Evolutionary conservation across 2,113 vertebrate genomes (phyloP), one percentile per base, ranked within the genome.

Genomic region (Galbula dea): DNA sequence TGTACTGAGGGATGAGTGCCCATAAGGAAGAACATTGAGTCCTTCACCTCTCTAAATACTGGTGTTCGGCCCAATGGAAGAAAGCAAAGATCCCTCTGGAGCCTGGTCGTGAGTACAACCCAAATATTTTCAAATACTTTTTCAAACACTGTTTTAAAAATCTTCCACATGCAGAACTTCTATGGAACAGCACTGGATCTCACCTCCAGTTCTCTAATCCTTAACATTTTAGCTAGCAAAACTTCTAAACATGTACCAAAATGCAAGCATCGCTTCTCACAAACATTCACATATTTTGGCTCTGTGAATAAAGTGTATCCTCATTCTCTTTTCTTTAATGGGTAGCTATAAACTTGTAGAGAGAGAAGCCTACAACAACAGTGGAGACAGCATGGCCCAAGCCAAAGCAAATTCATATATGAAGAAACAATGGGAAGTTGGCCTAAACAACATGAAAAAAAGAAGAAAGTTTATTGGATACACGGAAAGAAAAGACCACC

Each of bases 201-300:
- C 46, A 37, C 65, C 30, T 77, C 52, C 48, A 83, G 48, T 63
- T 77, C 65, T 83, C 27, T 84, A 83, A 81, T 58, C 65, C 52
- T 80, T 66, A 86, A 43, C 20, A 26, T 72, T 92, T 29, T 88
- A 63, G 45, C 71, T 37, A 86, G 65, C 15, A 62, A 61, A 69
- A 72, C 26, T 66, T 89, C 62, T 88, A 83, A 62, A 57, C 32
- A 54, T 62, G 49, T 13, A 76, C 59, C 37, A 92, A 91, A 92
- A 72, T 22, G 51, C 7, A 85, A 94, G 67, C 59, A 85, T 82
- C 4, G 5, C 21, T 88, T 71, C 46, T 76, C 87, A 69, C 55
- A 92, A 96, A 90, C 82, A 83, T 90, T 76, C 89, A 94, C 81
- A 83, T 87, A 91, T 79, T 84, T 89, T 87, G 87, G 55, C 75